A percentile compares a stretch with the other conserved stretches of the same genome.
Conservation (phyloP, 2,113 vertebrate genomes). For the Acanthisitta chloris region DNA sequence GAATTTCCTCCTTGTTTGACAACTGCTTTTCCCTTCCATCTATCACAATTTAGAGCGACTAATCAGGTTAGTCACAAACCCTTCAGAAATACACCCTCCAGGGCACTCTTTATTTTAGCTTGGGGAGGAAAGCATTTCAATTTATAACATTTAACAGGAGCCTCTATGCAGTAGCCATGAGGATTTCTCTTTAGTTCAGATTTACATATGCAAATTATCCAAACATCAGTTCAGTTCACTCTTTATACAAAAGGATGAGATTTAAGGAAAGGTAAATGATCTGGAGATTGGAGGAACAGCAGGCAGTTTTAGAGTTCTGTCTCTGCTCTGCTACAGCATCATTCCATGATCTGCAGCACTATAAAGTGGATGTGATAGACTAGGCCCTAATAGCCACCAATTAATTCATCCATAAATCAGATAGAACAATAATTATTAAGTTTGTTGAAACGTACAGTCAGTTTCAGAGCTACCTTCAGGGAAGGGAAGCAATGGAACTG, state of each 20-base stretch:
- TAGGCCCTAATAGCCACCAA: background rate
- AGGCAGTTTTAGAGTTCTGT: background rate
- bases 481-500: background rate
- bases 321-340: background rate
- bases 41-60: slow-evolving; percentile 62
- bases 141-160: slow-evolving; percentile 18
- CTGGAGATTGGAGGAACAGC: background rate
- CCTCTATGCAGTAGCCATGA: background rate
- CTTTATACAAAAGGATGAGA: background rate
- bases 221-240: background rate
- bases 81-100: slow-evolving; percentile 48
- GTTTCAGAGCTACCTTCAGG: background rate
- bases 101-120: slow-evolving; percentile 40
- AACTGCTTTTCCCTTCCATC: slow-evolving; percentile 61
- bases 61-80: slow-evolving; percentile 59
- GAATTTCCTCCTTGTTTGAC: slow-evolving; percentile 62
- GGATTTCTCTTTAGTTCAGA: background rate
- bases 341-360: background rate
- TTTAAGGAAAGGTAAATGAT: background rate
- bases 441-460: background rate
- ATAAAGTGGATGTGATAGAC: background rate
- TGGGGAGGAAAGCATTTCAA: slow-evolving; percentile 39
- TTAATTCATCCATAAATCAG: background rate
- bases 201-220: slow-evolving; percentile 36
- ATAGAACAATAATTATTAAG: background rate